Conservation (phyloP, 2,113 vertebrate species). For the Ceyx melanurus region DNA sequence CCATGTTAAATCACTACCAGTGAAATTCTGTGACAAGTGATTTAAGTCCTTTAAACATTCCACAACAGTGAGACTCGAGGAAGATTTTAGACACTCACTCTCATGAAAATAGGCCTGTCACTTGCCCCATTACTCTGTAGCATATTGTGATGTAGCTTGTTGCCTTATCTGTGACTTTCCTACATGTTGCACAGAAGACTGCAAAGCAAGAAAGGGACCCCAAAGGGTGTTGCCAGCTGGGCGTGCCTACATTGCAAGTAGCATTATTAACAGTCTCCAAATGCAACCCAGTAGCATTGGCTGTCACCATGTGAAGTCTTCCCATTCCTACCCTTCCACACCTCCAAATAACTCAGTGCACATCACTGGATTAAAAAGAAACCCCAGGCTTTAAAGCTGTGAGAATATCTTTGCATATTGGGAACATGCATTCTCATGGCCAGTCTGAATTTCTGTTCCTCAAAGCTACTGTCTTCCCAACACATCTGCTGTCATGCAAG, state of each 20-base stretch:
- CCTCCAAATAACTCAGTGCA: background rate
- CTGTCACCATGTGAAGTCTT: background rate
- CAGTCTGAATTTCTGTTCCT: background rate
- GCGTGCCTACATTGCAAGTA: background rate
- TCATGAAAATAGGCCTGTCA: background rate
- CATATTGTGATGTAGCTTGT: background rate
- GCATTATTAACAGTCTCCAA: background rate
- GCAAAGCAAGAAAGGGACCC: background rate
- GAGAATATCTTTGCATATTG: background rate
- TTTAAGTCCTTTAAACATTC: background rate
- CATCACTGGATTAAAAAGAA: background rate
- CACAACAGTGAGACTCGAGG: background rate
- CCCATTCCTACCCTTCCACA: background rate
- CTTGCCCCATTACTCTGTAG: background rate
- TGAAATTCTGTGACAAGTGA: background rate
- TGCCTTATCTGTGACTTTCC: background rate
- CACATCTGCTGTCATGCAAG: background rate
- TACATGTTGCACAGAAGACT: background rate
- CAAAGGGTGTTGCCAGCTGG: background rate
- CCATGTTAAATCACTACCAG: background rate
- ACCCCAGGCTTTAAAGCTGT: background rate
- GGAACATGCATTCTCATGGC: background rate
- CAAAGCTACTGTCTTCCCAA: background rate
- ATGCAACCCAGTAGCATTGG: background rate
- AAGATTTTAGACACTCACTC: background rate